These are phyloP conservation scores for Zoanthus sociatus DNA, from an alignment of 92 coral and sea anemone genomes.

Conservation along the genomic window DNA sequence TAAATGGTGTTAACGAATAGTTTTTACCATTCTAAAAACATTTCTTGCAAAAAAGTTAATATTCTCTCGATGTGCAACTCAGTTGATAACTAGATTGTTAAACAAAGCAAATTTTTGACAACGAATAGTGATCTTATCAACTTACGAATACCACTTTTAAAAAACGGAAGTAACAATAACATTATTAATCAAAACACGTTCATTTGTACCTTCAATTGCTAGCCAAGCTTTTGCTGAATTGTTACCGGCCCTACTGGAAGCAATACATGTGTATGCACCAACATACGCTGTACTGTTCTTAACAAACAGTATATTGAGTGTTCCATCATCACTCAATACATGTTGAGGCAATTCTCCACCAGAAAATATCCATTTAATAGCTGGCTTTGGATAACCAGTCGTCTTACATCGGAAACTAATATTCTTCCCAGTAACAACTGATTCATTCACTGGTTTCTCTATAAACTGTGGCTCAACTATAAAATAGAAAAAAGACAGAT, in stretches of 20 bases:
- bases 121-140: no score
- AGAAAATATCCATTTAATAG: neutral
- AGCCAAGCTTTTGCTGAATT: conserved; percentile 26
- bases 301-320: neutral
- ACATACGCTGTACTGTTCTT: neutral
- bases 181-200: neutral
- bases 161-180: neutral
- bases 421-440: neutral
- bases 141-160: no score
- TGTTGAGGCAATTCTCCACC: neutral
- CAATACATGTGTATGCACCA: conserved; percentile 18
- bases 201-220: neutral
- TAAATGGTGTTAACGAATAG: no score
- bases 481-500: neutral
- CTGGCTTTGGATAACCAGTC: conserved; percentile 22
- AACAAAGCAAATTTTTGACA: no score
- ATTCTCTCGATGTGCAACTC: no score
- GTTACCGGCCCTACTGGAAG: neutral
- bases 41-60: no score
- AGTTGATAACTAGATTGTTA: no score
- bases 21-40: no score
- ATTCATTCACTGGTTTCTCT: neutral
- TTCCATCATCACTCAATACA: neutral
- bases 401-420: neutral
- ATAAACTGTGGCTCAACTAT: conserved; percentile 15